Base-by-base conservation (phyloP, 2,888 invertebrate genomes). In the Rhabditoides inermis region DNA sequence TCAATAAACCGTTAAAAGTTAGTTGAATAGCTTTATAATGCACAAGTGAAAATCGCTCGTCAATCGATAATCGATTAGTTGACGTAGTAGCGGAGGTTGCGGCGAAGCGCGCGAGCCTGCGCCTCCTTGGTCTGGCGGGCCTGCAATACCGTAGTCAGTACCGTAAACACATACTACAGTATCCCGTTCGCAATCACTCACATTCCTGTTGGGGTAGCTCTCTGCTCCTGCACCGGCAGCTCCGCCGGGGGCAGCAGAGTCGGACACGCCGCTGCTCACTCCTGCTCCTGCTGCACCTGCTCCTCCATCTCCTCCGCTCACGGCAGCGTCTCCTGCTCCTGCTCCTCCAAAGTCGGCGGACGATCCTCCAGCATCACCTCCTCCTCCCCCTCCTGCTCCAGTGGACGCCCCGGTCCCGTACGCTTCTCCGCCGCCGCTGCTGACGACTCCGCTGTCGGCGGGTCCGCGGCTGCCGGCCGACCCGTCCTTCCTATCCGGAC, bases 401-500 rank as follows among this genome's bases (percentile, higher is more conserved):
- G 36, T n/a, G n/a, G n/a, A n/a, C n/a, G n/a, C n/a, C n/a, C n/a
- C n/a, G n/a, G n/a, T n/a, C n/a, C n/a, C n/a, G n/a, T n/a, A n/a
- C n/a, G n/a, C n/a, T n/a, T n/a, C n/a, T 37, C 27, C 2, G 46
- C 27, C 26, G 39, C 30, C 23, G 40, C 46, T 36, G 44, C 45
- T 20, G 32, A 37, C n/a, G 49, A 37, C 10, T 47, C 23, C 5
- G 39, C 39, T n/a, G 49, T n/a, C 27, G 32, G 41, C 15, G 44
- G 44, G 25, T 45, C 36, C 30, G 26, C 42, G 26, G 37, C 36
- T 23, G 3, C 5, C 18, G 28, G 15, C 30, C 6, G 25, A 22
- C 2, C 23, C 12, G 22, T 10, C 53, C 45, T 56, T 58, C 53
- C 61, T 55, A 18, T 55, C 53, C 49, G 62, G 62, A 35, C 62